Evolutionary conservation across 2,113 vertebrate genomes (phyloP), one percentile per base, ranked within the genome.

Genomic region (Perca fluviatilis): DNA sequence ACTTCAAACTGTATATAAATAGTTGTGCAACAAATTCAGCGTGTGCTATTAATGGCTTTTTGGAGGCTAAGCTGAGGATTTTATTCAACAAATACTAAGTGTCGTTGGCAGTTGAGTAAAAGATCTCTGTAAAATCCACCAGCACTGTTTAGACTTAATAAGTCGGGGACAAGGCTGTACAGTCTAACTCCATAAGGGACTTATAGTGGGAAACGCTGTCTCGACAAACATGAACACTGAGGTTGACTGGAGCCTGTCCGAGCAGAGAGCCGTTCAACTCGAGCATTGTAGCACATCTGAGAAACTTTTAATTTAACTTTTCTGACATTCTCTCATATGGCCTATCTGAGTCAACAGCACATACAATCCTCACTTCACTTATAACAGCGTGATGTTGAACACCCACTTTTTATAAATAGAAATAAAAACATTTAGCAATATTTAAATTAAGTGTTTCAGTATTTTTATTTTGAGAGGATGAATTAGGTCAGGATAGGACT

Each of bases 1-100:
- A 92, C 86, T 93, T 88, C 74, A 86, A 86, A 74, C 86, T 79
- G 77, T 89, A 86, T 85, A 81, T 91, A 90, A 91, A 92, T 91
- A 93, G 88, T 91, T 91, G 87, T 83, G 70, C 79, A 87, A 87
- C 85, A 89, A 91, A 90, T 87, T 91, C 81, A 79, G 65, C 64
- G 2, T 74, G 67, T 74, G 77, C 81, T 77, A 88, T 91, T 92
- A 92, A 91, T 88, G 87, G 77, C 85, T 87, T 77, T 70, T 89
- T 36, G 58, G 73, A 86, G 54, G 49, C 60, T 66, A 79, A 79
- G 73, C 50, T 19, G 54, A 71, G 75, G 78, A 56, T 84, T 86
- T 83, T 77, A 89, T 88, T 90, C 82, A 82, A 88, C 88, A 88
- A 92, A 91, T 84, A 83, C 89, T 91, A 88, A 91, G 84, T 83